phyloP scores from a whole-genome alignment of 2,888 invertebrate species.

The Crocallis elinguaria region DNA sequence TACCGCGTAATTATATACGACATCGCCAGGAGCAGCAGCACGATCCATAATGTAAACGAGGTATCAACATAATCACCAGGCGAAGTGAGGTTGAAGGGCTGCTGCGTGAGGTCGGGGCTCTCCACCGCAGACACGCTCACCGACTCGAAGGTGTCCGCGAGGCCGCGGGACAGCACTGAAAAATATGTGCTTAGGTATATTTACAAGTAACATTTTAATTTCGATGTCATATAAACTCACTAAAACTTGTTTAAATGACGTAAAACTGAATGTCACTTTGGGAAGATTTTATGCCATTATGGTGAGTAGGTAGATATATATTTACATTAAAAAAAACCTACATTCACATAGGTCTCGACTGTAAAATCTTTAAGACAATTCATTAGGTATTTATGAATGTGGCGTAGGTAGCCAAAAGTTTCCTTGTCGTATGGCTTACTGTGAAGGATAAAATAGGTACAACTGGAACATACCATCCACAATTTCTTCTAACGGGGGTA shows the following conservation, averaged over 20 bases:
- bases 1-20: no score
- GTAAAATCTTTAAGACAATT: no score
- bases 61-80: constrained; percentile 81
- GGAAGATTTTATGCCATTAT: no score
- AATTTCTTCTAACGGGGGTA: constrained; percentile 87
- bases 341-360: no score
- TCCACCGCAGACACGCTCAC: constrained; percentile 91
- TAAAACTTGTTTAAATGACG: no score
- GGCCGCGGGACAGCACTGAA: constrained; percentile 88
- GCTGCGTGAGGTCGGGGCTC: constrained; percentile 92
- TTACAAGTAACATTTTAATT: background rate
- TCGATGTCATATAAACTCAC: no score
- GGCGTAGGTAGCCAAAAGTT: no score
- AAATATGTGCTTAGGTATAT: constrained; percentile 36
- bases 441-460: background rate
- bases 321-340: no score
- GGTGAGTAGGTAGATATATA: no score
- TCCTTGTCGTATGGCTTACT: background rate
- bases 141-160: constrained; percentile 88
- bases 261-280: no score
- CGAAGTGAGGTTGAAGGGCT: constrained; percentile 92
- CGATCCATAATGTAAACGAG: background rate
- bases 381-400: no score
- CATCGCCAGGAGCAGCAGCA: no score
- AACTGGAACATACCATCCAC: constrained; percentile 80